Percentiles rank a stretch among this genome's conserved stretches.
Conservation (phyloP, 92 coral and sea anemone genomes). For the Epizoanthus illoricatus region DNA sequence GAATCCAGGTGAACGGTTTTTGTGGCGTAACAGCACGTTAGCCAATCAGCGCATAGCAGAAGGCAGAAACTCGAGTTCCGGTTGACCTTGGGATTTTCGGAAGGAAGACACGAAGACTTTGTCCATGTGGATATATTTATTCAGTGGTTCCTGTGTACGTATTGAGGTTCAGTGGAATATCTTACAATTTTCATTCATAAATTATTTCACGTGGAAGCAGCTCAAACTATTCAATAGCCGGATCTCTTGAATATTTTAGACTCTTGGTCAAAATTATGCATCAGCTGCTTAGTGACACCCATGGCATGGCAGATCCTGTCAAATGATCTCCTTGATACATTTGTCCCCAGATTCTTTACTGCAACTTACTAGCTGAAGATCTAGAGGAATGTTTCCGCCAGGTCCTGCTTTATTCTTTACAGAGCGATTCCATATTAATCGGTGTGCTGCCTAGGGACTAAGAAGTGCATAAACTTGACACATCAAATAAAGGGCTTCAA, state of each 20-base stretch:
- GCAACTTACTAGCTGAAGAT: conserved; percentile 63
- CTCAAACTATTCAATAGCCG: no score
- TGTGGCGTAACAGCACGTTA: no score
- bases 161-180: no score
- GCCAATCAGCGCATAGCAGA: no score
- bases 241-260: conserved; percentile 38
- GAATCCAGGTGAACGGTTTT: no score
- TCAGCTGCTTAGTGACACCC: conserved; percentile 57
- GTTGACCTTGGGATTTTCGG: no score
- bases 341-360: conserved; percentile 59
- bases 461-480: conserved; percentile 72
- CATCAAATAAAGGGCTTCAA: conserved; percentile 61
- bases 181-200: no score
- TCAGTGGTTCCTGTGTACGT: no score
- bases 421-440: conserved; percentile 69
- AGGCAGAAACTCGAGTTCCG: no score
- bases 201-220: no score
- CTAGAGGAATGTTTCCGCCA: conserved; percentile 64
- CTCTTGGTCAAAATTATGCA: conserved; percentile 64
- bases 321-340: conserved; percentile 64
- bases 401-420: conserved; percentile 50
- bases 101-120: no score
- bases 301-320: conserved; percentile 72
- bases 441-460: conserved; percentile 64
- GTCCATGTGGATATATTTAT: no score